A percentile compares a stretch with the other conserved stretches of the same genome.
Conservation (phyloP, 2,888 invertebrate species). For the Caenorhabditis virilis region DNA sequence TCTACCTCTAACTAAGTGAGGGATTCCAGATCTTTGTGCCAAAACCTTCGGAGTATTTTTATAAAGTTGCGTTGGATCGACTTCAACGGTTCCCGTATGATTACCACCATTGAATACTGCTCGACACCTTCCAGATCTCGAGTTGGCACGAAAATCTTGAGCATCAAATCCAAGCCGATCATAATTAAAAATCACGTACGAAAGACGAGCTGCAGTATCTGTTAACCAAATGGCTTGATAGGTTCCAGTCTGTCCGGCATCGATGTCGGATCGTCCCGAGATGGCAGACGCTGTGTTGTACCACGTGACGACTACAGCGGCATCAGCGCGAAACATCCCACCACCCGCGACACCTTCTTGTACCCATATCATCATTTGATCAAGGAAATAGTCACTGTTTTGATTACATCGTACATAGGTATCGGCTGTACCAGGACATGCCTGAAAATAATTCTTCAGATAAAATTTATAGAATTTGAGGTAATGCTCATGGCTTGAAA, state of each 20-base stretch:
- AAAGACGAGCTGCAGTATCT: constrained; percentile 88
- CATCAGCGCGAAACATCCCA: constrained; percentile 87
- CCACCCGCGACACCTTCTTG: constrained; percentile 83
- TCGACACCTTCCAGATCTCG: constrained; percentile 64
- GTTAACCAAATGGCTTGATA: constrained; percentile 79
- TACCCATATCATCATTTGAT: constrained; percentile 65
- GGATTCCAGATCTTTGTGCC: constrained; percentile 66
- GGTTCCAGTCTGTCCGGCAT: constrained; percentile 80
- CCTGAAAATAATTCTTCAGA: no score
- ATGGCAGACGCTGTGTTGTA: constrained; percentile 81
- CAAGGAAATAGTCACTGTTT: constrained; percentile 64
- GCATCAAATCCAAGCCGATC: constrained; percentile 88
- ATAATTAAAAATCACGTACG: constrained; percentile 94
- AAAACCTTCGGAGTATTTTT: constrained; percentile 67
- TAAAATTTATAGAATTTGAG: no score
- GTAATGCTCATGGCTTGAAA: no score
- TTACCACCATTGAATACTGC: constrained; percentile 69
- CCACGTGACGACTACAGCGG: constrained; percentile 89
- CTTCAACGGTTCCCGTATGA: constrained; percentile 66
- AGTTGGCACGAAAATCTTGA: constrained; percentile 65
- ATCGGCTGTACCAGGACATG: constrained; percentile 65
- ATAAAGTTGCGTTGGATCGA: constrained; percentile 65
- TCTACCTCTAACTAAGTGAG: constrained; percentile 75
- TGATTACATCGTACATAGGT: constrained; percentile 62
- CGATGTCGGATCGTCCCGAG: constrained; percentile 65